These are phyloP conservation scores for Prostheceraeus crozeri DNA, from an alignment of 2,888 invertebrate genomes.

Conservation along the genomic window DNA sequence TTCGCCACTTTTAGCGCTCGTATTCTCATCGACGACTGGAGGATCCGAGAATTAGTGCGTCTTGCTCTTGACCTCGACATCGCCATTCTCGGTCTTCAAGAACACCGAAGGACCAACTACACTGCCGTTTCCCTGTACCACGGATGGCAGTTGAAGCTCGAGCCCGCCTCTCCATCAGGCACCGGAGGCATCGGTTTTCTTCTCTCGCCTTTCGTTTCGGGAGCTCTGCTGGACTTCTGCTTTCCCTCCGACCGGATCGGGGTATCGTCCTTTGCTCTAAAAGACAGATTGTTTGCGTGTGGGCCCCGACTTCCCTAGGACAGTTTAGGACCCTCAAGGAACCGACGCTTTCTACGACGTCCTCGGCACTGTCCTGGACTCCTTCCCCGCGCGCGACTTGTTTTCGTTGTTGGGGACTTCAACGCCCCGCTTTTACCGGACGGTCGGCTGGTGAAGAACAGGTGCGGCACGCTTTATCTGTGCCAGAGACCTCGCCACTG, in stretches of 20 bases:
- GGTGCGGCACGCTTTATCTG: constrained; percentile 28
- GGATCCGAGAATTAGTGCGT: neutral
- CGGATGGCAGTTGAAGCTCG: constrained; percentile 28
- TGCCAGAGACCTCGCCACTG: constrained; percentile 19
- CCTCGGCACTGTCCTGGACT: neutral
- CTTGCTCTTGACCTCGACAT: constrained; percentile 17
- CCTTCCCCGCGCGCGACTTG: constrained; percentile 27
- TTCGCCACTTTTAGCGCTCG: neutral
- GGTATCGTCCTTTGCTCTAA: constrained; percentile 29
- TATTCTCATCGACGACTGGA: constrained; percentile 13
- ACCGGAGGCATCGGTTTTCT: constrained; percentile 22
- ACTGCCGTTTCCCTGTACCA: constrained; percentile 17
- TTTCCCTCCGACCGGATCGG: constrained; percentile 30
- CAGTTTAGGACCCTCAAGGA: constrained; percentile 13
- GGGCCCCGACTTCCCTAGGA: constrained; percentile 23
- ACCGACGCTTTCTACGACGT: constrained; percentile 32
- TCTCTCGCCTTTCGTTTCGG: constrained; percentile 18
- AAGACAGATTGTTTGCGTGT: constrained; percentile 27
- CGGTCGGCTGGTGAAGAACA: constrained; percentile 30
- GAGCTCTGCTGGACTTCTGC: constrained; percentile 30
- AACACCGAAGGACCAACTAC: constrained; percentile 28
- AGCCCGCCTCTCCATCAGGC: constrained; percentile 21
- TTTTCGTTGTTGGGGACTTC: constrained; percentile 24
- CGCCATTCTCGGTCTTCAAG: constrained; percentile 31
- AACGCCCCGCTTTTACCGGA: constrained; percentile 18